These are phyloP conservation scores for Merodon equestris DNA, from an alignment of 2,888 invertebrate genomes.

Conservation along the genomic window DNA sequence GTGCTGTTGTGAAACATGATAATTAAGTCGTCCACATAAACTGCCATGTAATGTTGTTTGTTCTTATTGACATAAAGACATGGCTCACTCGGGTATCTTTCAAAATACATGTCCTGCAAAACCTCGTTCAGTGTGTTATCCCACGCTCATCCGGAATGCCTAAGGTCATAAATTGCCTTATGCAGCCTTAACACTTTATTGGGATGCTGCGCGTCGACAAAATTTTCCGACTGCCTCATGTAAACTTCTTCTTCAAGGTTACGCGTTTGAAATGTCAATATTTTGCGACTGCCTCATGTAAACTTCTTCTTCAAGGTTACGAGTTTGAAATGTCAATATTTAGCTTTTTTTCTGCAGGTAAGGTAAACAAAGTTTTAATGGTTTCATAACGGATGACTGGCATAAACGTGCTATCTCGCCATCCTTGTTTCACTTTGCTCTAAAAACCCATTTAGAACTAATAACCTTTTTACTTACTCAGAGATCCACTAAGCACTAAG, in stretches of 20 bases:
- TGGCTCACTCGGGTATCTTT: too few relatives aligned
- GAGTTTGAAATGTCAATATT: not conserved
- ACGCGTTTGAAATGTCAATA: too few relatives aligned
- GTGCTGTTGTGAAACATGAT: too few relatives aligned
- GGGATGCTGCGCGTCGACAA: conserved; percentile 26
- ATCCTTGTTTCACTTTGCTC: not conserved
- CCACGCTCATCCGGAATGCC: conserved; percentile 66
- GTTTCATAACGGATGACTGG: conserved; percentile 2
- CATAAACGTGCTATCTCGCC: not conserved
- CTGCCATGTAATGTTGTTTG: too few relatives aligned
- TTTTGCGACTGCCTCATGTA: too few relatives aligned
- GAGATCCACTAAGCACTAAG: not conserved
- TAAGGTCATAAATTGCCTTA: conserved; percentile 68
- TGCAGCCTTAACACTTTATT: conserved; percentile 51
- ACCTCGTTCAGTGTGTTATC: conserved; percentile 49
- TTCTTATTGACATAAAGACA: too few relatives aligned
- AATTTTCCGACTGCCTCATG: conserved; percentile 52
- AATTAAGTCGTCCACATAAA: too few relatives aligned
- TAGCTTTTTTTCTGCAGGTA: not conserved
- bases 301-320: too few relatives aligned
- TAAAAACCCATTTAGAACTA: not conserved
- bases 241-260: conserved; percentile 41
- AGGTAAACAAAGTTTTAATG: not conserved
- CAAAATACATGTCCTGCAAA: too few relatives aligned
- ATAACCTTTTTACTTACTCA: not conserved